A percentile compares a stretch with the other conserved stretches of the same genome.
These are phyloP conservation scores for Cisticola juncidis DNA, from an alignment of 2,113 vertebrate species.

Conservation along the genomic window DNA sequence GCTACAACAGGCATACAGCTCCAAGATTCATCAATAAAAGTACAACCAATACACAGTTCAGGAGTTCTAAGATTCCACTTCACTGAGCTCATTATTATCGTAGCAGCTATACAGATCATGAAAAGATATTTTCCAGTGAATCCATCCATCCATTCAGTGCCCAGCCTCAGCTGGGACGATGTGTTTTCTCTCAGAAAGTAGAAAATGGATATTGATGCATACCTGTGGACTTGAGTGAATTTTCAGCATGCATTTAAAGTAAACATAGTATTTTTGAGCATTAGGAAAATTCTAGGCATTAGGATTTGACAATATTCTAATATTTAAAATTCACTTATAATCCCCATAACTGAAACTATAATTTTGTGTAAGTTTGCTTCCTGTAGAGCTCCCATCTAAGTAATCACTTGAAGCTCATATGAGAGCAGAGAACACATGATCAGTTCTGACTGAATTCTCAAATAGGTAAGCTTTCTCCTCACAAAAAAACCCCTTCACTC, in stretches of 20 bases:
- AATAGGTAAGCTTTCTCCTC: not conserved
- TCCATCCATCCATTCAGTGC: not conserved
- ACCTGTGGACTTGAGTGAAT: not conserved
- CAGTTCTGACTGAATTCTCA: not conserved
- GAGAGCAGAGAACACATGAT: not conserved
- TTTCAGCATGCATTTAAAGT: not conserved
- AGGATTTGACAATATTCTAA: not conserved
- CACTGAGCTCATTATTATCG: not conserved
- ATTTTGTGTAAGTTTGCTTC: not conserved
- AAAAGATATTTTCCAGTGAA: not conserved
- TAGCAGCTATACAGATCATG: not conserved
- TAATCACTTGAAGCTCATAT: not conserved
- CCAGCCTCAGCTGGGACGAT: not conserved
- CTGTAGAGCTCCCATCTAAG: not conserved
- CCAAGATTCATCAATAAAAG: not conserved
- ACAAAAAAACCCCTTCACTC: not conserved
- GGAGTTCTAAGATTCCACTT: not conserved
- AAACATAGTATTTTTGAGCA: not conserved
- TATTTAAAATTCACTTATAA: not conserved
- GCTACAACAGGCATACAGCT: not conserved
- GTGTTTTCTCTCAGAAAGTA: not conserved
- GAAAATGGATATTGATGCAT: not conserved
- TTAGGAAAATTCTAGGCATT: not conserved
- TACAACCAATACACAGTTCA: not conserved
- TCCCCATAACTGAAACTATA: not conserved